Percentiles rank a stretch among this genome's conserved stretches.
These are phyloP conservation scores for Sinodicranocentrus sp. DNA, from an alignment of 2,888 invertebrate genomes.

Conservation along the genomic window DNA sequence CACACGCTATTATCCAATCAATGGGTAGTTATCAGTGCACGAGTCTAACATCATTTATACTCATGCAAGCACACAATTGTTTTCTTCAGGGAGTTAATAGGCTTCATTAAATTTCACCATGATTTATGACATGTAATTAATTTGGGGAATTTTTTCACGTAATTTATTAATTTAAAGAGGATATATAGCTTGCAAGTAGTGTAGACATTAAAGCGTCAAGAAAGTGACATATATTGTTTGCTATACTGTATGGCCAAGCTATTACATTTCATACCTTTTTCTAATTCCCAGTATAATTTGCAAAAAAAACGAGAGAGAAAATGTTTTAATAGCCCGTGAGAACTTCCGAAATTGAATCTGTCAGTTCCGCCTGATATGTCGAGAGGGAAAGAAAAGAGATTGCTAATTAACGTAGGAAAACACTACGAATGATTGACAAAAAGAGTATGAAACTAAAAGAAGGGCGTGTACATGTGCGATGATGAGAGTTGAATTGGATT, in stretches of 20 bases:
- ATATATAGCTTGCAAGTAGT: background rate
- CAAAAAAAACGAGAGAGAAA: no score
- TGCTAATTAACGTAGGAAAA: constrained; percentile 9
- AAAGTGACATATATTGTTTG: no score
- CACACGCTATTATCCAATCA: constrained; percentile 67
- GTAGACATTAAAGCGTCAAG: no score
- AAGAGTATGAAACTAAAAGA: background rate
- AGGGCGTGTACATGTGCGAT: background rate
- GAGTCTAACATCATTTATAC: constrained; percentile 6
- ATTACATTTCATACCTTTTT: no score
- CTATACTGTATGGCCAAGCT: no score
- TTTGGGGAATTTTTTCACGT: constrained; percentile 20
- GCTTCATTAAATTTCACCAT: constrained; percentile 60
- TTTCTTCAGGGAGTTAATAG: constrained; percentile 44
- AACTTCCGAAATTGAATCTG: constrained; percentile 14
- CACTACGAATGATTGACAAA: background rate
- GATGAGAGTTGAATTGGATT: background rate
- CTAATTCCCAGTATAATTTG: no score
- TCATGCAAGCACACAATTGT: constrained; percentile 34
- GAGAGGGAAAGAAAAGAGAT: background rate
- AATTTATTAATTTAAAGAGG: constrained; percentile 22
- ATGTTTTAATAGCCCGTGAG: no score
- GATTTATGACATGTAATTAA: constrained; percentile 57
- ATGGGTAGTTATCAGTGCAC: constrained; percentile 54
- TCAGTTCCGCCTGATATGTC: constrained; percentile 4